Conservation (phyloP, 1,140 invertebrate species). For the Physella acuta region DNA sequence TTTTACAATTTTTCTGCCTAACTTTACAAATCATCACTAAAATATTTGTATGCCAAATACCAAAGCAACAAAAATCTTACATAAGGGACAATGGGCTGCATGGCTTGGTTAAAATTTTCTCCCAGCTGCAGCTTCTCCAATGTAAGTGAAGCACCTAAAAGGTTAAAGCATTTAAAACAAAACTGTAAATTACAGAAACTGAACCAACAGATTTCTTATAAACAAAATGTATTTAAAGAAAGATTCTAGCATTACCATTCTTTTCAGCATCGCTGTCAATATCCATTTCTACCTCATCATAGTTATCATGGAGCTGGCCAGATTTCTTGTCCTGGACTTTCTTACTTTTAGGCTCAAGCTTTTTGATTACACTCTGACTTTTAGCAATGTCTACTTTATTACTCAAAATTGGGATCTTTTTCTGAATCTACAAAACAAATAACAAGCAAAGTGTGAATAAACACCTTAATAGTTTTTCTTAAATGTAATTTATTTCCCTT, state of each 20-base stretch:
- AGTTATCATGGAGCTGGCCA: constrained; percentile 44
- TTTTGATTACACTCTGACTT: background rate
- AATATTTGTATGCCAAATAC: too few relatives aligned
- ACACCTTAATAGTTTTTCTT: background rate
- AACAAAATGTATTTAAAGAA: background rate
- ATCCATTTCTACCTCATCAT: constrained; percentile 57
- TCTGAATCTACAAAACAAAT: background rate
- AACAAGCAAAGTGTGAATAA: background rate
- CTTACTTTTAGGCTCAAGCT: background rate
- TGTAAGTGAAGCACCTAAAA: background rate
- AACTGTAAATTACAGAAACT: background rate
- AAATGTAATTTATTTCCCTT: background rate
- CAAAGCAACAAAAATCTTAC: too few relatives aligned
- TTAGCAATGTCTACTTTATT: background rate
- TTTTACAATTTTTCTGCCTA: too few relatives aligned
- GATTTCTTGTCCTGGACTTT: background rate
- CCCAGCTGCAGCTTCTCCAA: background rate
- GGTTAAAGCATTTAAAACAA: background rate
- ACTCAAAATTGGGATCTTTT: constrained; percentile 5
- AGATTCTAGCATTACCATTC: constrained; percentile 30
- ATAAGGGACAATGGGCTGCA: constrained; percentile 13
- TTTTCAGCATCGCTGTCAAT: constrained; percentile 47
- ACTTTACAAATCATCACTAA: too few relatives aligned
- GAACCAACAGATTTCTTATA: background rate
- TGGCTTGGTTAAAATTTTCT: constrained; percentile 20